Conservation (phyloP, 2,113 vertebrate genomes). For the Percopsis transmontana region DNA sequence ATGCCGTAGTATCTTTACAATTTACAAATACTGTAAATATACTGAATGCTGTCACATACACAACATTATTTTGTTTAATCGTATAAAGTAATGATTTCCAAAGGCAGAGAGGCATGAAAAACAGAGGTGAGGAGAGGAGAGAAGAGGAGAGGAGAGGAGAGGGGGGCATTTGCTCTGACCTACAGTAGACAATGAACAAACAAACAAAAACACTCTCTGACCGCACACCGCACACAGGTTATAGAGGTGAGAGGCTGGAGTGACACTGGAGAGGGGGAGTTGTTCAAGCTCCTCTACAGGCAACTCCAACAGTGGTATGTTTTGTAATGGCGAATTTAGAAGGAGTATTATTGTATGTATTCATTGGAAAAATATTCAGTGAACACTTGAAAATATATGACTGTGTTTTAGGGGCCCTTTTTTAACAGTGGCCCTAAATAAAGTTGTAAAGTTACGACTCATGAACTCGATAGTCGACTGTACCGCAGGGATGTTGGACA, state of each 20-base stretch:
- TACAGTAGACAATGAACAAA: constrained; percentile 63
- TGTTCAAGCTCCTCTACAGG: neutral
- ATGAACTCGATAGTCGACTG: too few relatives aligned
- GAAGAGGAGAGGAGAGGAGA: constrained; percentile 11
- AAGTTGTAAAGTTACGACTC: too few relatives aligned
- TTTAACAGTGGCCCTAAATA: too few relatives aligned
- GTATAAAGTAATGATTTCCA: neutral
- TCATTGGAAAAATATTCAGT: neutral
- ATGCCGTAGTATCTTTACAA: too few relatives aligned
- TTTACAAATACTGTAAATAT: too few relatives aligned
- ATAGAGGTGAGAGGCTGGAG: constrained; percentile 33
- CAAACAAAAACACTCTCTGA: constrained; percentile 69
- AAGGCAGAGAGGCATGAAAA: constrained; percentile 28
- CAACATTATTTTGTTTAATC: too few relatives aligned
- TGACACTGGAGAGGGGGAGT: neutral
- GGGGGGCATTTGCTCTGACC: constrained; percentile 66
- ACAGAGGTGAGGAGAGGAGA: constrained; percentile 35
- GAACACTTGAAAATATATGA: too few relatives aligned
- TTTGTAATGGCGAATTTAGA: neutral
- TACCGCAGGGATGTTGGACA: too few relatives aligned
- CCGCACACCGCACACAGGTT: constrained; percentile 47
- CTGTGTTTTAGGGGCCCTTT: too few relatives aligned
- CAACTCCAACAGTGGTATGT: neutral
- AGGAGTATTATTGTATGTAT: neutral
- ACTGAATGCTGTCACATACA: too few relatives aligned